Percentiles rank a stretch among this genome's conserved stretches.
phyloP scores from a whole-genome alignment of 2,797 vertebrate genomes.

The Epinephelus awoara region DNA sequence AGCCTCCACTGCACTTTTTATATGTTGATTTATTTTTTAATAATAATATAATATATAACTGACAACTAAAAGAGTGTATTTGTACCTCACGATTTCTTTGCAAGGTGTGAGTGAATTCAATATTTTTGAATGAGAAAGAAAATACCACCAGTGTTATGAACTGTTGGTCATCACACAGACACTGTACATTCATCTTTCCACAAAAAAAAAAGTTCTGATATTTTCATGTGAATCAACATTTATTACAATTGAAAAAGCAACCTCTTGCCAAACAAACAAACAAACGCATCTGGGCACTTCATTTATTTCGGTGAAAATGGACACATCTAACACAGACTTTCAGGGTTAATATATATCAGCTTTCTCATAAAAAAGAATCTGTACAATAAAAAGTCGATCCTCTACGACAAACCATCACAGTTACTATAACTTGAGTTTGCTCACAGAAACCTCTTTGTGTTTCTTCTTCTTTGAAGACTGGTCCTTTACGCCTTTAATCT shows the following conservation, averaged over 20 bases:
- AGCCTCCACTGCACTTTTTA: no score
- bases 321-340: slow-evolving; percentile 57
- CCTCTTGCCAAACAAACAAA: background rate
- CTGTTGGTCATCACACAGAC: background rate
- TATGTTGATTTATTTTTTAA: no score
- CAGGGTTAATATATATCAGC: slow-evolving; percentile 43
- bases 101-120: background rate
- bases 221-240: slow-evolving; percentile 1
- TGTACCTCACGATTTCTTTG: background rate
- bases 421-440: slow-evolving; percentile 93
- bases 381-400: slow-evolving; percentile 68
- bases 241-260: background rate
- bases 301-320: slow-evolving; percentile 48
- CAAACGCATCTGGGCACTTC: slow-evolving; percentile 11
- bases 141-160: no score
- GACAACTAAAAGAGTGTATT: background rate
- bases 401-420: slow-evolving; percentile 29
- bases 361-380: slow-evolving; percentile 68
- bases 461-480: slow-evolving; percentile 89
- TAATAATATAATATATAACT: no score
- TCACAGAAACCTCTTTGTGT: slow-evolving; percentile 88
- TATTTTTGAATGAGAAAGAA: no score
- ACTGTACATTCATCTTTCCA: background rate
- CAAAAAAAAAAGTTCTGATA: background rate
- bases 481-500: slow-evolving; percentile 90